These are phyloP conservation scores for Poeciliopsis infans DNA, from an alignment of 2,797 vertebrate genomes.

Conservation along the genomic window DNA sequence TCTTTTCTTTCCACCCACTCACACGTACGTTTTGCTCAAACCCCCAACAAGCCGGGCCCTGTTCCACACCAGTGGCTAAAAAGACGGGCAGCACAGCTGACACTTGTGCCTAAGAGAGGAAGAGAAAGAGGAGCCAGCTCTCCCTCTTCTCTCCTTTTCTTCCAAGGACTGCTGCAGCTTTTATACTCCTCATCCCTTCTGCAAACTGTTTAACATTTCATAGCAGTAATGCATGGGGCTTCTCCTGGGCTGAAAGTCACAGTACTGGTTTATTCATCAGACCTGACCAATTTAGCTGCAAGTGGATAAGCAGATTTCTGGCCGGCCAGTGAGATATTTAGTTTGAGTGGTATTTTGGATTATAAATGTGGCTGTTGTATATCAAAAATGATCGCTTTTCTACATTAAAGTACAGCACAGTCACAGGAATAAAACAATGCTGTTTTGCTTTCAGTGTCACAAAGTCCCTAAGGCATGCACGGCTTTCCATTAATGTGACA, in stretches of 20 bases:
- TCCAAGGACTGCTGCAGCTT: slow-evolving; percentile 60
- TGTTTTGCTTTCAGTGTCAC: neutral
- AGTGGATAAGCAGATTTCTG: slow-evolving; percentile 42
- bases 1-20: slow-evolving; percentile 10
- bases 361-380: neutral
- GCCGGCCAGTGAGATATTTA: slow-evolving; percentile 2
- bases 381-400: slow-evolving; percentile 3
- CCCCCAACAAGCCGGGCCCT: slow-evolving; percentile 52
- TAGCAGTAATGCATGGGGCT: slow-evolving; percentile 72
- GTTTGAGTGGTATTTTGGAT: slow-evolving; percentile 15
- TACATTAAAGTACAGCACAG: neutral
- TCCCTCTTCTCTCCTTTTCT: slow-evolving; percentile 34
- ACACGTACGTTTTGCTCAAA: slow-evolving; percentile 48
- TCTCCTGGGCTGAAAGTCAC: slow-evolving; percentile 59
- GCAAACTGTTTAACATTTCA: slow-evolving; percentile 78
- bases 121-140: slow-evolving; percentile 59
- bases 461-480: neutral
- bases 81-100: slow-evolving; percentile 75
- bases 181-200: slow-evolving; percentile 61
- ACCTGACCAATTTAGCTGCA: slow-evolving; percentile 55
- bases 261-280: slow-evolving; percentile 77
- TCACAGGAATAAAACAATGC: neutral
- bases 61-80: slow-evolving; percentile 75
- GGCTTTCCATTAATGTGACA: neutral
- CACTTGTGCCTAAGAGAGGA: slow-evolving; percentile 69